phyloP scores from a whole-genome alignment of 2,113 vertebrate genomes.

The Chelonoidis abingdonii region DNA sequence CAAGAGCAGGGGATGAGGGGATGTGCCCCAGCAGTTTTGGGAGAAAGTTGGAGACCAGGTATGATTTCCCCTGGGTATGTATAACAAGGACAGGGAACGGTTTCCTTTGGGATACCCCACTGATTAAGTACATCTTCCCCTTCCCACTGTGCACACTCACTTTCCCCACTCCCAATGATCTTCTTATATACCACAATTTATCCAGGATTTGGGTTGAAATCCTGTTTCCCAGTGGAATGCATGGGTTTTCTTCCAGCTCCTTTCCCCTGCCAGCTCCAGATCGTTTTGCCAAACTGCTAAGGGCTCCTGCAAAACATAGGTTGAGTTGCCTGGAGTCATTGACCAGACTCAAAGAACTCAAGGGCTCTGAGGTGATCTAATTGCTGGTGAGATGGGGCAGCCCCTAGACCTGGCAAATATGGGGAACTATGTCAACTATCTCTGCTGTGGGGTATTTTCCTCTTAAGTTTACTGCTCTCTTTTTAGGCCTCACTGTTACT shows the following conservation, averaged over 20 bases:
- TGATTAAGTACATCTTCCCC: background rate
- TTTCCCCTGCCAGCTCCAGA: background rate
- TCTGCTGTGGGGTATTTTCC: rapidly evolving
- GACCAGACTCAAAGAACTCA: background rate
- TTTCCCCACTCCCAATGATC: background rate
- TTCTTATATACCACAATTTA: background rate
- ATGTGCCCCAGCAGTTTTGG: background rate
- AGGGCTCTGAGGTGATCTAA: background rate
- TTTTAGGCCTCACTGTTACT: rapidly evolving
- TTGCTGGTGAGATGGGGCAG: background rate
- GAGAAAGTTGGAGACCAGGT: background rate
- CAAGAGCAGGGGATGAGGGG: background rate
- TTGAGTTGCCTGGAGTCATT: background rate
- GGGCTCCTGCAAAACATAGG: background rate
- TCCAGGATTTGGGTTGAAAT: background rate
- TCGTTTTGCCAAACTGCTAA: background rate
- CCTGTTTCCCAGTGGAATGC: background rate
- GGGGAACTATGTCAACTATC: background rate
- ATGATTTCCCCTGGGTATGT: background rate
- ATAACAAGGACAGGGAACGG: background rate
- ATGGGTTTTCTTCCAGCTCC: background rate
- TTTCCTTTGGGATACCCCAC: background rate
- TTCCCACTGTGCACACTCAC: background rate
- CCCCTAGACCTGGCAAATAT: background rate
- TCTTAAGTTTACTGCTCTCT: background rate